Evolutionary conservation across 2,113 vertebrate species (phyloP), one percentile per base, ranked within the genome.

Genomic region (Bucco capensis): DNA sequence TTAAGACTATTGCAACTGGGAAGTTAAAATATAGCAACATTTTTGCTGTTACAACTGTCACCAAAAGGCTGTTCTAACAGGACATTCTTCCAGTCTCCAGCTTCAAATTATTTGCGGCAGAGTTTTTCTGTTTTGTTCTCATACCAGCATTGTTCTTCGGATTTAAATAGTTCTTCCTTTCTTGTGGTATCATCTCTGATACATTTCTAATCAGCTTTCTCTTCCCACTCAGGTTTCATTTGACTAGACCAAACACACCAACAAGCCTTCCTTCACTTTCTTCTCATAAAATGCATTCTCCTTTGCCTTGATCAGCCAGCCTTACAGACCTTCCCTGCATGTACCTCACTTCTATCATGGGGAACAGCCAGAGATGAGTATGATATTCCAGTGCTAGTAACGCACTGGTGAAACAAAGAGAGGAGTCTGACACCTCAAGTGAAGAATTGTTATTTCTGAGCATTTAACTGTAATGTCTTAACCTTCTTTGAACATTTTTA

Each of bases 401-500:
- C 51, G 47, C 38, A 9, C 75, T 79, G 30, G 28, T n/a, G 44
- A 84, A 61, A 84, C 35, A 75, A 94, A 82, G 62, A 38, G 69
- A 54, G 33, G 28, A 65, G 23, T 21, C 42, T 82, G 37, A 57
- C 30, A 50, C 42, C 51, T 88, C 71, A 62, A 73, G 4, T 60
- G 35, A 53, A 62, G 74, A 73, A 77, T 17, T 84, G 42, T 76
- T 79, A 66, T 73, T 88, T 94, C 74, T 92, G 50, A 82, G n/a
- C 51, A 50, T 72, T 90, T 90, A 76, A 66, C n/a, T 72, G 38
- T 58, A 42, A 47, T 78, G 16, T 84, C 54, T 86, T 90, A 70
- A 69, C 1, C 1, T 88, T 88, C 79, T 69, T 46, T 72, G 81
- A 93, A 81, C n/a, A 64, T 86, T 96, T 94, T 92, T 89, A 44